These are phyloP conservation scores for Macrophya annulata DNA, from an alignment of 2,888 invertebrate species.

Conservation along the genomic window DNA sequence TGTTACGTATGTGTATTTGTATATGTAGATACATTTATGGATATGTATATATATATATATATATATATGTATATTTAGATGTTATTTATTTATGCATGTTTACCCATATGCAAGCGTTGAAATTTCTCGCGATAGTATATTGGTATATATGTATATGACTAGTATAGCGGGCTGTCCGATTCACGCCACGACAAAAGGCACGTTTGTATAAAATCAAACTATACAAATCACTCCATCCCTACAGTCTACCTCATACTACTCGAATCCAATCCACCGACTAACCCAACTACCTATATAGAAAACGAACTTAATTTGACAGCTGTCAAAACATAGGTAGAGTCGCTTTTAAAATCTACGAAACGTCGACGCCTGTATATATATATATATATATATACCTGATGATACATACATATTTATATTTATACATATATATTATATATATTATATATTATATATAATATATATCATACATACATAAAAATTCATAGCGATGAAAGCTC, in stretches of 20 bases:
- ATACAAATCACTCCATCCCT: not conserved
- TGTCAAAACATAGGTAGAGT: conserved; percentile 45
- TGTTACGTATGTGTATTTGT: not conserved
- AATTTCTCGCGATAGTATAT: not conserved
- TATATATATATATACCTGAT: not conserved
- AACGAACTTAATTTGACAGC: conserved; percentile 42
- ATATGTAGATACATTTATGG: not conserved
- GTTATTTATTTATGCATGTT: conserved; percentile 7
- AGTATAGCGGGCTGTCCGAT: not conserved
- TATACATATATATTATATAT: not conserved
- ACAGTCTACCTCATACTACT: not conserved
- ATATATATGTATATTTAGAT: not conserved
- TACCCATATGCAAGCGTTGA: not conserved
- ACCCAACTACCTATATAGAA: conserved; percentile 11
- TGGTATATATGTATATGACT: not conserved
- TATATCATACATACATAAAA: not conserved
- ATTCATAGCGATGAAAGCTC: conserved; percentile 20
- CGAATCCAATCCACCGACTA: not conserved
- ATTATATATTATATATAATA: too few species aligned
- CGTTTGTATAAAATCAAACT: not conserved
- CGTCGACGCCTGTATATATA: conserved; percentile 13
- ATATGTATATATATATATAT: not conserved
- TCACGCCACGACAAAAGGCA: not conserved
- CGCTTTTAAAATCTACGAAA: not conserved
- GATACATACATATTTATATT: not conserved